Conservation (phyloP, 2,113 vertebrate species). For the Oreotrochilus melanogaster region DNA sequence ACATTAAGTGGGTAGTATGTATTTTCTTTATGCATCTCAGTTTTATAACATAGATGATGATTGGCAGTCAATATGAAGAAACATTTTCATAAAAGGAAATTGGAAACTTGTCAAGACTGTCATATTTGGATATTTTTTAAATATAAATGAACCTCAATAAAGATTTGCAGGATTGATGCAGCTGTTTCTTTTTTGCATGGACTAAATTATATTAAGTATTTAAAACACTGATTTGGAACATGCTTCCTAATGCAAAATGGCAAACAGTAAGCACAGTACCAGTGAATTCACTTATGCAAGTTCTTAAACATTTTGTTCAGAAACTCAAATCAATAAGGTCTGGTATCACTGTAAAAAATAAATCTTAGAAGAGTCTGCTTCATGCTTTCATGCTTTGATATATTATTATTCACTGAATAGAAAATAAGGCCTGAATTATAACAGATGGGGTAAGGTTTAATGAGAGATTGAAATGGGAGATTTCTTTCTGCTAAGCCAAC, state of each 20-base stretch:
- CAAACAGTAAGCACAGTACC: background rate
- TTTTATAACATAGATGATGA: background rate
- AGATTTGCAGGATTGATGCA: background rate
- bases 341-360: background rate
- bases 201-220: background rate
- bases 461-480: constrained; percentile 34
- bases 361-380: background rate
- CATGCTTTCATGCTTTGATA: background rate
- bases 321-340: background rate
- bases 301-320: background rate
- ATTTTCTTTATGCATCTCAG: background rate
- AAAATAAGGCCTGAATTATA: background rate
- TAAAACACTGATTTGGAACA: background rate
- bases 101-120: background rate
- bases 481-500: constrained; percentile 59
- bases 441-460: constrained; percentile 50
- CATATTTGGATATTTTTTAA: background rate
- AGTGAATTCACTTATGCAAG: background rate
- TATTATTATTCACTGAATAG: background rate
- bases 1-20: background rate
- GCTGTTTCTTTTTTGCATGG: background rate
- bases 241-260: background rate
- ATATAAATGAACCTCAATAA: background rate
- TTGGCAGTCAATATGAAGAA: background rate
- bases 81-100: background rate